These are phyloP conservation scores for Cottoperca gobio DNA, from an alignment of 2,797 vertebrate genomes.

Conservation along the genomic window DNA sequence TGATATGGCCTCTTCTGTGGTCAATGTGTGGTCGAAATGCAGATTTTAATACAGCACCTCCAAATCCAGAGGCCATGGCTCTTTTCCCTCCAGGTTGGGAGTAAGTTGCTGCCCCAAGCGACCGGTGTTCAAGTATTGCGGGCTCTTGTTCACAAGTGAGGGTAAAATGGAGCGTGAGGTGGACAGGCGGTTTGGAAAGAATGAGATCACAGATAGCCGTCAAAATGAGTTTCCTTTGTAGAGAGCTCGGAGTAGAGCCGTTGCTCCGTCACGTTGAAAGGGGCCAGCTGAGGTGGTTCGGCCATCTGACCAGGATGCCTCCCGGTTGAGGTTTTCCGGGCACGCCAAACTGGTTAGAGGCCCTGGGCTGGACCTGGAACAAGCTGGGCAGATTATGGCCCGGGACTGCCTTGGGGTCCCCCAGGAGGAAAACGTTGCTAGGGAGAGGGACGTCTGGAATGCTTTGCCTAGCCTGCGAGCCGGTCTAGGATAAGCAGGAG, in stretches of 20 bases:
- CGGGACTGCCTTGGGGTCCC: background rate
- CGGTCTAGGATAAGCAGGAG: too few relatives aligned
- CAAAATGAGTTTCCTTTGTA: background rate
- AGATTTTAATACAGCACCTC: constrained; percentile 24
- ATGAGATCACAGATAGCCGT: too few relatives aligned
- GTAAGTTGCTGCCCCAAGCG: background rate
- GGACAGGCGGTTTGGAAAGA: background rate
- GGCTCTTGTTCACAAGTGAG: background rate
- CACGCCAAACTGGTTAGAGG: too few relatives aligned
- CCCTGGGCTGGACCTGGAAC: background rate
- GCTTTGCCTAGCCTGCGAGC: too few relatives aligned
- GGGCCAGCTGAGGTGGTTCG: background rate
- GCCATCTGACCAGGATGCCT: background rate
- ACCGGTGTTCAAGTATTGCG: background rate
- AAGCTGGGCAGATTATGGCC: background rate
- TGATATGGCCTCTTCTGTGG: constrained; percentile 27
- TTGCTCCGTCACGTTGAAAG: background rate
- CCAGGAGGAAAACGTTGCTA: background rate
- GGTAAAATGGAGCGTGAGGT: background rate
- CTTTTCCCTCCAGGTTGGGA: too few relatives aligned
- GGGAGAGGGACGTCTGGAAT: background rate
- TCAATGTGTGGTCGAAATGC: too few relatives aligned
- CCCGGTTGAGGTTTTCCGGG: background rate
- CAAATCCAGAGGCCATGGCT: too few relatives aligned
- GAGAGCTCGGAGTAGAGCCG: background rate